A percentile compares a stretch with the other conserved stretches of the same genome.
Conservation (phyloP, 2,888 invertebrate species). For the Tanypteryx hageni region DNA sequence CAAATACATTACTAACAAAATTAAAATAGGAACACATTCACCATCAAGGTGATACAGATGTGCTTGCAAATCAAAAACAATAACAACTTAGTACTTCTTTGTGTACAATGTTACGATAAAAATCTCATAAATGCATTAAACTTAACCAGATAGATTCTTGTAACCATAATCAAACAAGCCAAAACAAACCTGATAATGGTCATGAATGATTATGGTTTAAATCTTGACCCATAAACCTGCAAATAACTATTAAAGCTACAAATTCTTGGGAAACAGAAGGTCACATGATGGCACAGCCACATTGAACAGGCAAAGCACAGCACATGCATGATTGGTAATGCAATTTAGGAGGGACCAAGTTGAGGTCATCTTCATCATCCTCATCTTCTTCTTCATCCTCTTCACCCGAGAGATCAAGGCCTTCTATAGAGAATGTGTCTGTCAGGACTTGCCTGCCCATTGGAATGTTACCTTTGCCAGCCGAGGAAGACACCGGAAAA, state of each 20-base stretch:
- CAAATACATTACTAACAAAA: neutral
- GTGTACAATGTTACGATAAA: neutral
- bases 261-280: neutral
- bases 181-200: slow-evolving; percentile 21
- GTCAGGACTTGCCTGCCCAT: slow-evolving; percentile 77
- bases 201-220: neutral
- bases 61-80: slow-evolving; percentile 6
- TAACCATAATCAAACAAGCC: slow-evolving; percentile 26
- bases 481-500: slow-evolving; percentile 74
- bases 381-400: slow-evolving; percentile 75
- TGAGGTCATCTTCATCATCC: slow-evolving; percentile 76
- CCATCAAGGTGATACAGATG: neutral
- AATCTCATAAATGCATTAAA: slow-evolving; percentile 51
- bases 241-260: slow-evolving; percentile 16
- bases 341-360: slow-evolving; percentile 76
- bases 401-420: slow-evolving; percentile 79
- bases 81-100: neutral
- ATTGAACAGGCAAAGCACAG: slow-evolving; percentile 71
- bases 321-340: slow-evolving; percentile 75
- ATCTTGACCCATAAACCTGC: neutral
- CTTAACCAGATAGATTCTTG: slow-evolving; percentile 43
- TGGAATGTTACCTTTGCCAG: slow-evolving; percentile 66
- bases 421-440: slow-evolving; percentile 79
- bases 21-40: slow-evolving; percentile 45
- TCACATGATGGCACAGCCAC: slow-evolving; percentile 68